phyloP scores from a whole-genome alignment of 2,888 invertebrate genomes.

The Eupithecia dodoneata region DNA sequence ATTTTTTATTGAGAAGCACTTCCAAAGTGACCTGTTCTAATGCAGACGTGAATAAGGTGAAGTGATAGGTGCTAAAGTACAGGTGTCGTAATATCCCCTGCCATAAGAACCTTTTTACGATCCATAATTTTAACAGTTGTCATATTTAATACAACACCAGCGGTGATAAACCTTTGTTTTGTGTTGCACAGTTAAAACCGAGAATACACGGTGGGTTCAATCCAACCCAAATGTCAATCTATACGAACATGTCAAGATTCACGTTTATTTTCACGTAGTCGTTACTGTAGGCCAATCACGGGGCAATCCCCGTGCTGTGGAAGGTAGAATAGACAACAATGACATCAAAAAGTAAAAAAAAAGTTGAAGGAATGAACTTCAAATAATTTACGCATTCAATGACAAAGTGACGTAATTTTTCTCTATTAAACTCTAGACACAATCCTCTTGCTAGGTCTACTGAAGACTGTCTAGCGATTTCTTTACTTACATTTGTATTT shows the following conservation, averaged over 20 bases:
- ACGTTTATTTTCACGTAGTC: too few species aligned
- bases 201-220: constrained; percentile 1
- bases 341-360: too few species aligned
- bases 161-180: constrained; percentile 48
- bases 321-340: too few species aligned
- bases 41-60: background rate
- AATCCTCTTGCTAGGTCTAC: background rate
- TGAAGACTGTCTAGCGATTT: background rate
- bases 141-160: constrained; percentile 36
- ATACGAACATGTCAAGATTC: background rate
- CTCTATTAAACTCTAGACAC: too few species aligned
- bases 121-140: constrained; percentile 36
- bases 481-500: background rate
- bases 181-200: constrained; percentile 37
- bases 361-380: too few species aligned
- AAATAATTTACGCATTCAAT: too few species aligned
- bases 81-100: constrained; percentile 34
- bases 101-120: constrained; percentile 36
- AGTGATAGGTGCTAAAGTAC: constrained; percentile 11
- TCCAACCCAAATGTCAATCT: background rate
- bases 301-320: too few species aligned
- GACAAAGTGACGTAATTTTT: too few species aligned
- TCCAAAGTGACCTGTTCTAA: constrained; percentile 15
- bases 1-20: constrained; percentile 4
- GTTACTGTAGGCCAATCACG: too few species aligned